phyloP scores from a whole-genome alignment of 2,888 invertebrate genomes.

The Antitype chi region DNA sequence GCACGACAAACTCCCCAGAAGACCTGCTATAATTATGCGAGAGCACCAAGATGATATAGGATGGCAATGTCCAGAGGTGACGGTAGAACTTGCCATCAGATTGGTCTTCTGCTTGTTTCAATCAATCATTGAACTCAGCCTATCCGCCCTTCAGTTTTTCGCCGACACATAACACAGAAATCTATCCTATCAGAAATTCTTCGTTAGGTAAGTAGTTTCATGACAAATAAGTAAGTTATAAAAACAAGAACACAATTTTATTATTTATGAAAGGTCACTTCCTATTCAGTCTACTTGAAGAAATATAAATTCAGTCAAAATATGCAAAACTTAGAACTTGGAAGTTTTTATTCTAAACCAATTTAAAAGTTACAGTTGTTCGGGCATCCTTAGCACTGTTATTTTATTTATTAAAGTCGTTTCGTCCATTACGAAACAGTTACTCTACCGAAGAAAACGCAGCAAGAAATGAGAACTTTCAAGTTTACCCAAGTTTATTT shows the following conservation, averaged over 20 bases:
- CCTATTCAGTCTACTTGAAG: conserved; percentile 19
- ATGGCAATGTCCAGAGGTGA: neutral
- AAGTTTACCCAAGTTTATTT: conserved; percentile 50
- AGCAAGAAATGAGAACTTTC: conserved; percentile 47
- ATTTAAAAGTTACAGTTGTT: conserved; percentile 55
- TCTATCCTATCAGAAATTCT: neutral
- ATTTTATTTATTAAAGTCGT: conserved; percentile 57
- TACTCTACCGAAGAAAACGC: conserved; percentile 43
- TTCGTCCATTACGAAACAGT: conserved; percentile 53
- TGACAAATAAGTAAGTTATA: neutral
- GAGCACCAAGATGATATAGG: no score
- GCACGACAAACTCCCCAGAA: no score
- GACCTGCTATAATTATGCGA: no score
- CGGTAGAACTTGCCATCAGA: neutral
- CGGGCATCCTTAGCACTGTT: conserved; percentile 46
- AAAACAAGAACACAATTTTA: neutral
- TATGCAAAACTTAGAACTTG: conserved; percentile 45
- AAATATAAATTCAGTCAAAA: conserved; percentile 41
- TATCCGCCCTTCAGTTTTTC: no score
- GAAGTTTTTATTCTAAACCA: conserved; percentile 55
- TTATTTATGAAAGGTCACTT: neutral
- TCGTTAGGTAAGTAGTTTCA: neutral
- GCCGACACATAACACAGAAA: neutral
- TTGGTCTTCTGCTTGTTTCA: no score
- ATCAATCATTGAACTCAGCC: no score